phyloP scores from a whole-genome alignment of 2,888 invertebrate genomes.

The Polyommatus iphigenia region DNA sequence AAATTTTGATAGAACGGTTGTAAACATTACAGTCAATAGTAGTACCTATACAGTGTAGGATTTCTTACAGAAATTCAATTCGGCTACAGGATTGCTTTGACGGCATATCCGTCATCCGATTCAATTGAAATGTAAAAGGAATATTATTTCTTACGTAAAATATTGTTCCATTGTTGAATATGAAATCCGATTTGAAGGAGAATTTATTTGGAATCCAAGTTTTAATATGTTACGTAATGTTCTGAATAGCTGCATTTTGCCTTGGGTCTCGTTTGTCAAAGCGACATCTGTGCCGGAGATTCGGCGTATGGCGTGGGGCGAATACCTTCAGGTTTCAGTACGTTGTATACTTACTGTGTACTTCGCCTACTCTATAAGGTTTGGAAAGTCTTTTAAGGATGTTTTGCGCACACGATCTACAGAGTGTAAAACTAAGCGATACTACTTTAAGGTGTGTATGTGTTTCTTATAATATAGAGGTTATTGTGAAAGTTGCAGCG shows the following conservation, averaged over 20 bases:
- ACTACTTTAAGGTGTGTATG: no score
- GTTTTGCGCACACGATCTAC: neutral
- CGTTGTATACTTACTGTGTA: neutral
- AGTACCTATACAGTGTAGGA: neutral
- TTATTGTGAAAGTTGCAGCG: no score
- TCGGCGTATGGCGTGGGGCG: neutral
- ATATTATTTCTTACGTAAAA: slow-evolving; percentile 18
- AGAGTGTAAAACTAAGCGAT: no score
- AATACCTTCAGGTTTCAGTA: neutral
- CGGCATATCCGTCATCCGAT: neutral
- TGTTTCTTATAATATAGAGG: no score
- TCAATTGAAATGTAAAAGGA: neutral
- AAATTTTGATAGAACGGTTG: neutral
- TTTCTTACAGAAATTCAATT: neutral
- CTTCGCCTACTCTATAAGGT: neutral
- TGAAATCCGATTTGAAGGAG: neutral
- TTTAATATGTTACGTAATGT: slow-evolving; percentile 8
- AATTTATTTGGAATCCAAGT: slow-evolving; percentile 5
- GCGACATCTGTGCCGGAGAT: slow-evolving; percentile 6
- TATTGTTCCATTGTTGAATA: slow-evolving; percentile 12
- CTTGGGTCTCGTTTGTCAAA: slow-evolving; percentile 15
- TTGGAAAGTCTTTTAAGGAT: neutral
- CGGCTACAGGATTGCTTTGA: neutral
- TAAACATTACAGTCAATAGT: no score
- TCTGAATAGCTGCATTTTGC: neutral